Evolutionary conservation across 2,888 invertebrate genomes (phyloP).

Genomic region (Amphipoea oculea): DNA sequence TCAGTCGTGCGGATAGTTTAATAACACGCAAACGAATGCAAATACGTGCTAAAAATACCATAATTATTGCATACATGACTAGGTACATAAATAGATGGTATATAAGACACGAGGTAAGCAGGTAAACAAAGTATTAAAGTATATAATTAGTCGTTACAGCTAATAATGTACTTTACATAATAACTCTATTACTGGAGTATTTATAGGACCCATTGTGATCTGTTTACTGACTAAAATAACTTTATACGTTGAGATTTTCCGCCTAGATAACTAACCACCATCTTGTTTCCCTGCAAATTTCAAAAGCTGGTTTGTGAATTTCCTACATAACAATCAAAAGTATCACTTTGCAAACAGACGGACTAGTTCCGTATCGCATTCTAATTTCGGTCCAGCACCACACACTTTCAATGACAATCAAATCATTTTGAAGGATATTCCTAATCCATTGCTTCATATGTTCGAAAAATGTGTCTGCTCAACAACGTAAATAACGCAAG

Average conservation of each 20-base stretch:
- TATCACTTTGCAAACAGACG: neutral
- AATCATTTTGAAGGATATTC: too few species aligned
- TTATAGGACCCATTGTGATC: constrained; percentile 5
- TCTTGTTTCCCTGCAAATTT: neutral
- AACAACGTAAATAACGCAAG: too few species aligned
- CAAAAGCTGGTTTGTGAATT: neutral
- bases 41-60: constrained; percentile 37
- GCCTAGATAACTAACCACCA: neutral
- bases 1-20: neutral
- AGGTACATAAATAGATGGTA: neutral
- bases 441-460: too few species aligned
- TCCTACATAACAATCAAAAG: too few species aligned
- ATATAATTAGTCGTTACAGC: constrained; percentile 30
- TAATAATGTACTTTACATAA: constrained; percentile 46
- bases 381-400: neutral
- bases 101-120: constrained; percentile 36
- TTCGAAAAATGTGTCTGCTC: too few species aligned
- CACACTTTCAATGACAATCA: too few species aligned
- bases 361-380: neutral
- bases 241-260: neutral
- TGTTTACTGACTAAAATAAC: constrained; percentile 11
- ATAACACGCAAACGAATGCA: neutral
- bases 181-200: constrained; percentile 32
- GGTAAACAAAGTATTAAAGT: constrained; percentile 47
- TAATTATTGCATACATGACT: neutral